Evolutionary conservation across 2,888 invertebrate genomes (phyloP).

Genomic region (Phanerotoma sp.): DNA sequence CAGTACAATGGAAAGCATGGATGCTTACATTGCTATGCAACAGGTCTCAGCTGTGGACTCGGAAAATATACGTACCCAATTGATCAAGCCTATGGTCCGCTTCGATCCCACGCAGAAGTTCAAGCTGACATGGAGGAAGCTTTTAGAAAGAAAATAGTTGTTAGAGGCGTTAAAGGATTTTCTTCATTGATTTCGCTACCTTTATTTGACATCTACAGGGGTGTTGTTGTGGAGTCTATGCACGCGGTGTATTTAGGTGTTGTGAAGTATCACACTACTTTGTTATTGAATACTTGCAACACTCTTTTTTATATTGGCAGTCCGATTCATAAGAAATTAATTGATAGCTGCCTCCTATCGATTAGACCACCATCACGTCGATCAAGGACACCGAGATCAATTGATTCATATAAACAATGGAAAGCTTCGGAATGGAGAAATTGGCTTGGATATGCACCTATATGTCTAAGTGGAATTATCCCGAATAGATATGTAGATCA

Average conservation of each 20-base stretch:
- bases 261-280: neutral
- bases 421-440: neutral
- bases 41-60: neutral
- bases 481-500: neutral
- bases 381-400: neutral
- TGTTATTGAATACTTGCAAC: too few species aligned
- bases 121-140: neutral
- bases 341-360: neutral
- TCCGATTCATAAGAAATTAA: neutral
- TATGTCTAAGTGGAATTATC: slow-evolving; percentile 7
- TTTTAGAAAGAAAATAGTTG: neutral
- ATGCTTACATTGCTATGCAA: slow-evolving; percentile 24
- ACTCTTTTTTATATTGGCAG: neutral
- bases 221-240: slow-evolving; percentile 12
- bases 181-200: neutral
- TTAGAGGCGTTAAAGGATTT: neutral
- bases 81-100: neutral
- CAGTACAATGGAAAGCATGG: slow-evolving; percentile 26
- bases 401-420: neutral
- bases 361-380: neutral
- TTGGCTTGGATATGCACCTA: slow-evolving; percentile 1
- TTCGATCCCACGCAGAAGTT: neutral
- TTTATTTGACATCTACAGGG: slow-evolving; percentile 1
- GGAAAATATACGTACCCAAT: neutral
- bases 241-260: neutral